Base-by-base conservation (phyloP, 2,113 vertebrate species). In the Hemiprocne comata region DNA sequence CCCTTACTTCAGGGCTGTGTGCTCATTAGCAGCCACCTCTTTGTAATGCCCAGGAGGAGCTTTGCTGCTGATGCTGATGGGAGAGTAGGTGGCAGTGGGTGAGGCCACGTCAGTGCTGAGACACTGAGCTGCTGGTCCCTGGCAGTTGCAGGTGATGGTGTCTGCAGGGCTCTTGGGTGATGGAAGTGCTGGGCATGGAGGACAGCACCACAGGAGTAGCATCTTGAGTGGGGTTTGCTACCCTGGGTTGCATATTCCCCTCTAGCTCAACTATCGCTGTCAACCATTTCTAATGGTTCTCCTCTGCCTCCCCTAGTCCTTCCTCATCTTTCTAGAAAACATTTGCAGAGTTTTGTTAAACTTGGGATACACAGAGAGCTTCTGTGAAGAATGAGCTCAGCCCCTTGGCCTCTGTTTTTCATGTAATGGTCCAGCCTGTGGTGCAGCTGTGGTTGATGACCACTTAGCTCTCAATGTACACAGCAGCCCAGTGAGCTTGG, bases 341-440 rank as follows among this genome's bases (percentile, higher is more conserved):
- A 10, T 1, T 0, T 10, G 26, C 34, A 34, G 24, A 7, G 10
- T 55, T 64, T 2, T 26, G 28, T 74, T 84, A 23, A 57, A 44
- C 31, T 21, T 51, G 46, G 9, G 3, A 16, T 6, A 57, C 8
- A 13, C 74, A 33, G 34, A n/a, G 60, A 28, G 57, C 42, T 55
- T 71, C 42, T 26, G 48, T 89, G 55, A 51, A 64, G 33, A 55
- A 66, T 0, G 44, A 74, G n/a, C 17, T 28, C 31, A 58, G 77
- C 23, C 73, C 76, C 42, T 70, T 18, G 42, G 76, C 55, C 55
- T 54, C 65, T 87, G 77, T 28, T 55, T 51, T 80, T 25, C 6
- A 8, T 0, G 8, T n/a, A 21, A 25, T 6, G 12, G 15, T 15
- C 79, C 61, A 61, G 58, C 54, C 58, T 46, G 60, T 1, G 7